A percentile compares a stretch with the other conserved stretches of the same genome.
phyloP scores from a whole-genome alignment of 2,113 vertebrate genomes.

The Cyanocitta stelleri region DNA sequence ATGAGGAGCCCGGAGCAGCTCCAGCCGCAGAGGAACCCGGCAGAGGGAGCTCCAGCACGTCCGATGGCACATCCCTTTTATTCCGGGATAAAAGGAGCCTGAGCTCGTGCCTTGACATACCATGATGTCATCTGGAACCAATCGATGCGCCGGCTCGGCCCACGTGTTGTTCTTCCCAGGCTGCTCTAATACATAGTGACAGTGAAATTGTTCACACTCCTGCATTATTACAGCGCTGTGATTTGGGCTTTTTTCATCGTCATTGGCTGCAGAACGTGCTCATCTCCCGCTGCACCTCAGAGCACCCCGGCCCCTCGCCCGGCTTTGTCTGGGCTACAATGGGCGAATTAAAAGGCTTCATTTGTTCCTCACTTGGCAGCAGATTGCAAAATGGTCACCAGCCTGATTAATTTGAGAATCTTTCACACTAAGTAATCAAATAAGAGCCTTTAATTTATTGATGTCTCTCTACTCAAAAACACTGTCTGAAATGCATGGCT shows the following conservation, averaged over 20 bases:
- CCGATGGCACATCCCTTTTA: not conserved
- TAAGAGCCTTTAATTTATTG: not conserved
- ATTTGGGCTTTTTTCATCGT: not conserved
- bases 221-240: conserved; percentile 9
- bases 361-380: not conserved
- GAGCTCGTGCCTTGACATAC: conserved; percentile 23
- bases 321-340: not conserved
- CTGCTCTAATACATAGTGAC: conserved; percentile 52
- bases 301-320: not conserved
- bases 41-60: conserved; percentile 69
- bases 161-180: conserved; percentile 47
- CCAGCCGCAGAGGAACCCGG: not conserved
- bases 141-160: conserved; percentile 32
- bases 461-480: not conserved
- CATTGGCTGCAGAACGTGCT: not conserved
- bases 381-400: not conserved
- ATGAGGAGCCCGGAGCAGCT: not conserved
- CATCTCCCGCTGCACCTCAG: not conserved
- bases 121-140: conserved; percentile 79
- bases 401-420: conserved; percentile 5
- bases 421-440: not conserved
- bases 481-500: not conserved
- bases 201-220: conserved; percentile 59
- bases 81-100: not conserved
- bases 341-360: not conserved